These are phyloP conservation scores for Bradypodion ventrale DNA, from an alignment of 2,797 vertebrate species.

Conservation along the genomic window DNA sequence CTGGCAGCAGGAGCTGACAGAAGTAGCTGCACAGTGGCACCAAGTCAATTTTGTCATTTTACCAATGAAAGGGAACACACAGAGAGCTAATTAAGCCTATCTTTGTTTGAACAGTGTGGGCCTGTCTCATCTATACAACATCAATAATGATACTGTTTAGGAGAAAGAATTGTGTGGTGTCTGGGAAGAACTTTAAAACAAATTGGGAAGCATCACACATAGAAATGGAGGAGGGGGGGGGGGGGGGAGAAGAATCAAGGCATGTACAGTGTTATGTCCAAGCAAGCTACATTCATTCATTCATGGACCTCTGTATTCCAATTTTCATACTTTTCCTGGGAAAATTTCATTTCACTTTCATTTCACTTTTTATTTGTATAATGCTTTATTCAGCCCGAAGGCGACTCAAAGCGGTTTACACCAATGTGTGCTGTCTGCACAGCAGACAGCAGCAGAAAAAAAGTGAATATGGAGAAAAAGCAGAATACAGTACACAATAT, in stretches of 20 bases:
- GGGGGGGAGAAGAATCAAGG: neutral
- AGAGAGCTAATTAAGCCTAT: constrained; percentile 76
- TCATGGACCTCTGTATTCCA: neutral
- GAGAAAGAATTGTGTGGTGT: constrained; percentile 18
- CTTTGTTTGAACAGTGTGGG: constrained; percentile 72
- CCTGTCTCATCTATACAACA: constrained; percentile 54
- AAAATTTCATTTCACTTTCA: too few relatives aligned
- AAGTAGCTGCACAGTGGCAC: constrained; percentile 67
- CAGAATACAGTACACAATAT: too few relatives aligned
- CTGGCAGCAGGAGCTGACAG: constrained; percentile 72
- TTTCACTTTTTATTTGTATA: too few relatives aligned
- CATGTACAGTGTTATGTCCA: neutral
- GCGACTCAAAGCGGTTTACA: too few relatives aligned
- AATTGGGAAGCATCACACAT: neutral
- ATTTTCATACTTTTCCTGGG: neutral
- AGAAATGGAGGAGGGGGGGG: too few relatives aligned
- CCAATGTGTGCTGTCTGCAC: too few relatives aligned
- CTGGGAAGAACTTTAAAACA: constrained; percentile 53
- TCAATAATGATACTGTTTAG: constrained; percentile 38
- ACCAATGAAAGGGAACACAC: constrained; percentile 77
- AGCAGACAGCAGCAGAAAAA: too few relatives aligned
- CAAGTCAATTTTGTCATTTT: constrained; percentile 64
- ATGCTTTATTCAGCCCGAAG: too few relatives aligned
- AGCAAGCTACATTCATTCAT: neutral
- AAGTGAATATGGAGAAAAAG: too few relatives aligned